Percentiles rank a stretch among this genome's conserved stretches.
Evolutionary conservation across 2,888 invertebrate genomes (phyloP).

Genomic region (Bugulina stolonifera): DNA sequence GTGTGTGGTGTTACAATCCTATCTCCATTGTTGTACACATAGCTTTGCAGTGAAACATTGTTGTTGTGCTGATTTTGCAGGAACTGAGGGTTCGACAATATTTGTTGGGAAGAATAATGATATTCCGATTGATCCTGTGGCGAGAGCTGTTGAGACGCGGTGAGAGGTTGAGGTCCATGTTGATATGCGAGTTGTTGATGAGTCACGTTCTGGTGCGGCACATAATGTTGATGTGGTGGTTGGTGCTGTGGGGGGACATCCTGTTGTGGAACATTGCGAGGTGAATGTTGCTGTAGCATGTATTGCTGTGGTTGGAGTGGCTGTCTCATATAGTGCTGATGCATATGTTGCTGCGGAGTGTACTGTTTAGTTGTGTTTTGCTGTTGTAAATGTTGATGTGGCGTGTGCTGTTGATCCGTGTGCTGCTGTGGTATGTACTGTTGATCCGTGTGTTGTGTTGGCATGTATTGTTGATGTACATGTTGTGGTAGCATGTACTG

Average conservation of each 20-base stretch:
- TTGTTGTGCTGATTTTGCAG: too few species aligned
- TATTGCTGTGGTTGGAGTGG: too few species aligned
- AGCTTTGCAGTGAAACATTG: too few species aligned
- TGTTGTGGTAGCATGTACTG: not conserved
- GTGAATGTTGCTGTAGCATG: too few species aligned
- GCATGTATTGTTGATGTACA: not conserved
- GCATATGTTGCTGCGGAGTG: not conserved
- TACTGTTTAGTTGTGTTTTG: not conserved
- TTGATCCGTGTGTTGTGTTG: not conserved
- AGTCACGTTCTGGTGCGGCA: not conserved
- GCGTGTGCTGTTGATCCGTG: not conserved
- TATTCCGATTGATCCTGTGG: too few species aligned
- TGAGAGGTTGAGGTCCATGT: not conserved
- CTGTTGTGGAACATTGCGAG: not conserved
- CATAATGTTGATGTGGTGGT: not conserved
- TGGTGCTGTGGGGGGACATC: not conserved
- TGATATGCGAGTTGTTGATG: not conserved
- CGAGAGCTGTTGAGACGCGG: too few species aligned
- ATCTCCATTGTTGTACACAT: too few species aligned
- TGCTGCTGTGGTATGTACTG: conserved; percentile 4
- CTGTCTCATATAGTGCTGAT: not conserved
- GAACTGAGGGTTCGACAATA: too few species aligned
- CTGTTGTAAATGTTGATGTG: not conserved
- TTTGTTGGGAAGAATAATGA: too few species aligned
- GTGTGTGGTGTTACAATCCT: too few species aligned